Evolutionary conservation across 2,113 vertebrate genomes (phyloP), one percentile per base, ranked within the genome.

Genomic region (Alectura lathami): DNA sequence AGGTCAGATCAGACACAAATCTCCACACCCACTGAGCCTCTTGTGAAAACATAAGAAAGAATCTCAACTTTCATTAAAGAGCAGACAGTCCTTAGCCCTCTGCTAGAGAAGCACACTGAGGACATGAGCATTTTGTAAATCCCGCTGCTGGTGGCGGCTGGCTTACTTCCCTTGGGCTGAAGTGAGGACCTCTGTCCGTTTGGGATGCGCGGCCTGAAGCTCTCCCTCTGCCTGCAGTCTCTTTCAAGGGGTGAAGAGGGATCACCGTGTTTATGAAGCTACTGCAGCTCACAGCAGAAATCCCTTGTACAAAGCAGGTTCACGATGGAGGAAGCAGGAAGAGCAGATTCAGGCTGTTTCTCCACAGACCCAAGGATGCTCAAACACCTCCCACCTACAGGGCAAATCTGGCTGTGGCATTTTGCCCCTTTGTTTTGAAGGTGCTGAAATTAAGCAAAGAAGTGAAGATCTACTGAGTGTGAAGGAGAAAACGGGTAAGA

Each of bases 271-370:
- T 91, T 96, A 92, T 74, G 91, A 91, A 59, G 69, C 30, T 66
- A 69, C 51, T 76, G 84, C 84, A 85, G 90, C 91, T 91, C 73
- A 70, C 82, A 89, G 59, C 82, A 95, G 75, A 94, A 96, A 89
- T 87, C 87, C 67, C 67, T 83, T 89, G 82, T 60, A 89, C 87
- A 94, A 91, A 94, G 82, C 64, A 0, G 7, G 80, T 96, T 93
- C 89, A 92, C 94, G 67, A 38, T 23, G 57, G 70, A 95, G 82
- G 82, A 85, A 87, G 57, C 79, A 66, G 70, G 51, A 95, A 89
- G 69, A 82, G 73, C 87, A 91, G 67, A 48, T 40, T 91, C 78
- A 47, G 48, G 18, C 56, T 72, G 6, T 36, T 64, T 86, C 69
- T 89, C 51, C 48, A 11, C 6, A 50, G 54, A 24, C 50, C 17